Evolutionary conservation across 2,888 invertebrate species (phyloP).

Genomic region (Pheosia gnoma): DNA sequence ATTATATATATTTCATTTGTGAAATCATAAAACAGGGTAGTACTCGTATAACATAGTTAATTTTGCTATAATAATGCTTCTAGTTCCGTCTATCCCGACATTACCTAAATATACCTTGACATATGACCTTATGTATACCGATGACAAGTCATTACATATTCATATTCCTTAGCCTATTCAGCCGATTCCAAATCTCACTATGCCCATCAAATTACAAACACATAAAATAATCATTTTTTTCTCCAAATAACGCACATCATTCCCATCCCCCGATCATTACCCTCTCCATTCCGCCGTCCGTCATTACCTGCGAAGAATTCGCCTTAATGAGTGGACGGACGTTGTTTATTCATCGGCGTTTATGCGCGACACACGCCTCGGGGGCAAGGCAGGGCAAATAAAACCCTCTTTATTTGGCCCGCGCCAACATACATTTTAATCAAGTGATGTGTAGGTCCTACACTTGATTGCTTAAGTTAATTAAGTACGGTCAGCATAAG

Average conservation of each 20-base stretch:
- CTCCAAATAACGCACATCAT: no score
- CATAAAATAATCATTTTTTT: no score
- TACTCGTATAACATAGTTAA: no score
- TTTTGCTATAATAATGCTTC: no score
- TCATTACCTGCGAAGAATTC: slow-evolving; percentile 36
- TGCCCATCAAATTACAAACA: no score
- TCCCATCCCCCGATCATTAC: background rate
- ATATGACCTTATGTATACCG: no score
- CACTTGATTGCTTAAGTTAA: slow-evolving; percentile 57
- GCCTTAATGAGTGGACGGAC: slow-evolving; percentile 35
- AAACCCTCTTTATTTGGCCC: slow-evolving; percentile 63
- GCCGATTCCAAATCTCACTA: no score
- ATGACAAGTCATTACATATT: slow-evolving; percentile 10
- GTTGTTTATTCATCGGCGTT: slow-evolving; percentile 53
- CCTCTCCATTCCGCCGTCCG: slow-evolving; percentile 18
- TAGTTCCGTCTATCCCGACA: background rate
- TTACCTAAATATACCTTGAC: no score
- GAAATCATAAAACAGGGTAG: no score
- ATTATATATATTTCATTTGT: slow-evolving; percentile 9
- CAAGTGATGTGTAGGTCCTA: slow-evolving; percentile 49
- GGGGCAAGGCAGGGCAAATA: slow-evolving; percentile 58
- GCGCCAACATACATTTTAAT: slow-evolving; percentile 63
- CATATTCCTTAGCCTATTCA: no score
- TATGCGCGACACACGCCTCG: slow-evolving; percentile 46
- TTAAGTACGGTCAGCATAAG: slow-evolving; percentile 20